These are phyloP conservation scores for Bostrychus sinensis DNA, from an alignment of 2,113 vertebrate species.

Conservation along the genomic window DNA sequence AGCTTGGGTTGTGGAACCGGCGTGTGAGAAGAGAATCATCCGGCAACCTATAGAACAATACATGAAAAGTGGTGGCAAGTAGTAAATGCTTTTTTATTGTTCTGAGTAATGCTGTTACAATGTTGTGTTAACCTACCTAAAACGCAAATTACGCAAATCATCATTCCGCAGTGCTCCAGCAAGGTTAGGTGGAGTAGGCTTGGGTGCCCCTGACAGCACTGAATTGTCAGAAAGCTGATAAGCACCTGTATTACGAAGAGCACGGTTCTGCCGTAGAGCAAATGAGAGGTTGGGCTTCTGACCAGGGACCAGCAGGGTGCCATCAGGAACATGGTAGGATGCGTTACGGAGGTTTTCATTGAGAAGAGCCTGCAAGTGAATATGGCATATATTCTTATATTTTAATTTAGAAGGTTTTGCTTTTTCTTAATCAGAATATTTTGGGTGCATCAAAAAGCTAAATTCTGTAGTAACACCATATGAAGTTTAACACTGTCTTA, in stretches of 20 bases:
- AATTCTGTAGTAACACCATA: too few relatives aligned
- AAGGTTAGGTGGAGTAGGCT: conserved; percentile 65
- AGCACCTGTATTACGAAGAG: conserved; percentile 49
- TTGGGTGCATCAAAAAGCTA: too few relatives aligned
- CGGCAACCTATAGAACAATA: conserved; percentile 53
- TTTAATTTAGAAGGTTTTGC: too few relatives aligned
- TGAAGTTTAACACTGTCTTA: too few relatives aligned
- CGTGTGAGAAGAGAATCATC: conserved; percentile 68
- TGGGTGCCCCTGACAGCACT: conserved; percentile 60
- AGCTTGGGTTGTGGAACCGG: conserved; percentile 65
- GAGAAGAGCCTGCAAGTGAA: conserved; percentile 62
- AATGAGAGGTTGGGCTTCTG: conserved; percentile 61
- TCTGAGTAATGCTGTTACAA: conserved; percentile 5
- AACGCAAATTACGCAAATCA: conserved; percentile 32
- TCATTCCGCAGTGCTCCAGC: conserved; percentile 52
- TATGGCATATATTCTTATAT: too few relatives aligned
- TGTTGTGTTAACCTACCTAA: conserved; percentile 58
- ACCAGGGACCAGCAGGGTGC: conserved; percentile 65
- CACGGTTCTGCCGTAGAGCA: conserved; percentile 63
- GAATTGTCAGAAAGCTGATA: conserved; percentile 63
- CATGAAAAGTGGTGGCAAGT: background rate
- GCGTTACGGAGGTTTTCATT: conserved; percentile 67
- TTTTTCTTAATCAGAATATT: too few relatives aligned
- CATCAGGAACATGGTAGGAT: conserved; percentile 66
- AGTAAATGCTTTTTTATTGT: background rate